Conservation (phyloP, 1,140 invertebrate genomes). For the Cecropterus lyciades region DNA sequence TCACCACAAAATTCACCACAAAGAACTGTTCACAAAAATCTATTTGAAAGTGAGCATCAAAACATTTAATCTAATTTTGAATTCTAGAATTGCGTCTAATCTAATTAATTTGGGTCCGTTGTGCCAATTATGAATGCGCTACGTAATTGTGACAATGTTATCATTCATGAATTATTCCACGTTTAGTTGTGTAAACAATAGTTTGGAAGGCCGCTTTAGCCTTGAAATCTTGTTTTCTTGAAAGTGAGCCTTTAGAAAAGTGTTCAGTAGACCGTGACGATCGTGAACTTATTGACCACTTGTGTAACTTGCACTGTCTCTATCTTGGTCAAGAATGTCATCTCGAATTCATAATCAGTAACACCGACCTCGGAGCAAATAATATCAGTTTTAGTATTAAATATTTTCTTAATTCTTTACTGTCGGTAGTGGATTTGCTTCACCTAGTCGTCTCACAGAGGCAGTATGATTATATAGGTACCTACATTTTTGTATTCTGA, state of each 20-base stretch:
- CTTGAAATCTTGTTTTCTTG: conserved; percentile 66
- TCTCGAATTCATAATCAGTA: conserved; percentile 29
- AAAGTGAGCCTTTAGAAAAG: conserved; percentile 76
- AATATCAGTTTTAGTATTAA: background rate
- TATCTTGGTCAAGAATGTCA: conserved; percentile 36
- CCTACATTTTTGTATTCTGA: too few species aligned
- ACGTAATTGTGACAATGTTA: background rate
- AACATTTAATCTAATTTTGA: background rate
- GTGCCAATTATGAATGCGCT: conserved; percentile 8
- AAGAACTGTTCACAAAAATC: too few species aligned
- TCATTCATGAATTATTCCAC: conserved; percentile 27
- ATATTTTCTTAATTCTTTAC: too few species aligned
- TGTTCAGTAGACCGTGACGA: conserved; percentile 62
- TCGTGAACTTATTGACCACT: conserved; percentile 76
- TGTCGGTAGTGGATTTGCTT: too few species aligned
- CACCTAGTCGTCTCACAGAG: too few species aligned
- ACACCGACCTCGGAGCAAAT: conserved; percentile 4
- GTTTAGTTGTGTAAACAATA: conserved; percentile 28
- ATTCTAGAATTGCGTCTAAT: background rate
- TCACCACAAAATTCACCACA: too few species aligned
- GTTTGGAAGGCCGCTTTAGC: conserved; percentile 45
- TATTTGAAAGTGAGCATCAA: too few species aligned
- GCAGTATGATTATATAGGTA: too few species aligned
- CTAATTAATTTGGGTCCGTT: background rate
- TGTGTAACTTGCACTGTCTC: conserved; percentile 43